Conservation (phyloP, 2,888 invertebrate species). For the Selenia dentaria region DNA sequence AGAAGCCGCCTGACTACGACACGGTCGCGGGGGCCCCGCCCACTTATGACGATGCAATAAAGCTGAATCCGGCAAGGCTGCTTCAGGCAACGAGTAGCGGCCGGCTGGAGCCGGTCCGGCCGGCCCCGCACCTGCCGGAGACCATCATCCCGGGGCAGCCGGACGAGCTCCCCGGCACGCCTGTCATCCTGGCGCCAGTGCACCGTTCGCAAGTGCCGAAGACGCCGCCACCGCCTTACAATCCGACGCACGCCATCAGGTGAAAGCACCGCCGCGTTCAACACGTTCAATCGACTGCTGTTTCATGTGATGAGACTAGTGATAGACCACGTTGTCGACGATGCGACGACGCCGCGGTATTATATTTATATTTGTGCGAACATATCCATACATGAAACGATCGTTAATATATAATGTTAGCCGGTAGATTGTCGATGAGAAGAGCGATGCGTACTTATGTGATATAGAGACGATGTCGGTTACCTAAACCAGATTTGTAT, state of each 20-base stretch:
- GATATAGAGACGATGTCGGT: constrained; percentile 76
- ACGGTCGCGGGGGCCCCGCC: constrained; percentile 88
- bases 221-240: constrained; percentile 79
- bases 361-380: constrained; percentile 65
- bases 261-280: constrained; percentile 60
- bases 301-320: constrained; percentile 77
- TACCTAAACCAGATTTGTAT: constrained; percentile 72
- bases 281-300: constrained; percentile 79
- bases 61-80: constrained; percentile 86
- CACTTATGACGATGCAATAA: constrained; percentile 89
- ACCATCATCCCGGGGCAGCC: constrained; percentile 66
- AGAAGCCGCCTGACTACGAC: constrained; percentile 90
- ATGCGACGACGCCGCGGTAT: constrained; percentile 62
- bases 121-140: constrained; percentile 42
- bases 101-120: constrained; percentile 42
- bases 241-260: constrained; percentile 78
- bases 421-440: constrained; percentile 53
- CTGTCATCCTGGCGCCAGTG: constrained; percentile 52
- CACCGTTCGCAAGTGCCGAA: constrained; percentile 73
- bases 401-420: constrained; percentile 51
- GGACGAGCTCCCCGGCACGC: constrained; percentile 41
- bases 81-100: constrained; percentile 68
- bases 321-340: constrained; percentile 50
- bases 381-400: constrained; percentile 72
- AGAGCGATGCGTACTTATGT: constrained; percentile 79